Conservation (phyloP, 2,888 invertebrate genomes). For the Drosophila ezoana region DNA sequence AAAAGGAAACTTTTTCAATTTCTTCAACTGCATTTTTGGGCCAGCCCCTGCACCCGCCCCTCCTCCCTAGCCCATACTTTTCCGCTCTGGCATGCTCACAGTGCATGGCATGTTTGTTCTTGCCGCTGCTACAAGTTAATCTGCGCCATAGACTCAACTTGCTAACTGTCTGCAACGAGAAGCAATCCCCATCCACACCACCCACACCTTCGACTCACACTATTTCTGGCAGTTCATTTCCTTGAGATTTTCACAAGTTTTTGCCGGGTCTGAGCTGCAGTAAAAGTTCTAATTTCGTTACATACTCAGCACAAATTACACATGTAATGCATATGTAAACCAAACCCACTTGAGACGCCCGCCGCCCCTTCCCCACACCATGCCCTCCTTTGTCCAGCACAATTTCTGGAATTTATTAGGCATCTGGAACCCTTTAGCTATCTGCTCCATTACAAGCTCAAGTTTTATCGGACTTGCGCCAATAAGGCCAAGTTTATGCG, state of each 20-base stretch:
- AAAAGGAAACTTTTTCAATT: conserved; percentile 73
- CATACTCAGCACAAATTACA: conserved; percentile 73
- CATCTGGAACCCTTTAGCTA: conserved; percentile 26
- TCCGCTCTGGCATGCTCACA: no score
- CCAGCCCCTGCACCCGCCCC: not conserved
- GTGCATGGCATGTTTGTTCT: conserved; percentile 53
- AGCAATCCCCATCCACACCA: not conserved
- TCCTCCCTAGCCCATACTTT: no score
- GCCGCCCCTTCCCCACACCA: not conserved
- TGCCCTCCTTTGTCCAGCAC: not conserved
- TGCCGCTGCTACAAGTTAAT: conserved; percentile 70
- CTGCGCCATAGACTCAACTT: conserved; percentile 71
- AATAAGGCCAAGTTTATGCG: conserved; percentile 71
- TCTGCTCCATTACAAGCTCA: conserved; percentile 64
- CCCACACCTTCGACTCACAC: not conserved
- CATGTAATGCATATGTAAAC: conserved; percentile 77
- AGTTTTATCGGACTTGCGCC: conserved; percentile 72
- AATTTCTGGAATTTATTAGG: conserved; percentile 65
- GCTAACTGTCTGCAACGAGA: conserved; percentile 56
- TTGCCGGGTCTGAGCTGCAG: conserved; percentile 26
- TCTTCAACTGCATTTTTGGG: conserved; percentile 72
- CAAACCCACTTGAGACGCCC: not conserved
- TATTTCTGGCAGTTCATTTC: conserved; percentile 50
- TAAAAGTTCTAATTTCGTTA: conserved; percentile 76
- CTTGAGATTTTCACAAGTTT: conserved; percentile 54